Evolutionary conservation across 2,797 vertebrate species (phyloP).

Genomic region (Sebastes matsubarae): DNA sequence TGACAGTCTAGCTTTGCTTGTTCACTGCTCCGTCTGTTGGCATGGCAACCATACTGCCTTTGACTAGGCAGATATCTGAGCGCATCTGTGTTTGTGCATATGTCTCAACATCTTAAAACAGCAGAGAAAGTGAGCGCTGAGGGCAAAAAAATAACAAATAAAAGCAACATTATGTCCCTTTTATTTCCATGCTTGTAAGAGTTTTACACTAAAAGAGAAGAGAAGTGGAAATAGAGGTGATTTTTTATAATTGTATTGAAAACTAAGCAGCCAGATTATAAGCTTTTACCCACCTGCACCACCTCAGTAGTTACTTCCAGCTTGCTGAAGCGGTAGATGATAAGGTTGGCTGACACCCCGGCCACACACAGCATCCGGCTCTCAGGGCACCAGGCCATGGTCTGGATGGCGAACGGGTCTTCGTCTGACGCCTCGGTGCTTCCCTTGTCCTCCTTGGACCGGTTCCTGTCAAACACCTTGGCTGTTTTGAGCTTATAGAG

Average conservation of each 20-base stretch:
- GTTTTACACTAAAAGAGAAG: not conserved
- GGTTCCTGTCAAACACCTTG: slow-evolving; percentile 97
- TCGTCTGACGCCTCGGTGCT: slow-evolving; percentile 94
- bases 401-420: slow-evolving; percentile 97
- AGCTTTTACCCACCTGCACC: slow-evolving; percentile 86
- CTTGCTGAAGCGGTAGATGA: slow-evolving; percentile 97
- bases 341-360: slow-evolving; percentile 96
- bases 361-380: slow-evolving; percentile 95
- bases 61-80: slow-evolving; percentile 57
- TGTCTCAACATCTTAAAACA: slow-evolving; percentile 12
- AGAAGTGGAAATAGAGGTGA: not conserved
- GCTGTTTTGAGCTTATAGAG: slow-evolving; percentile 99
- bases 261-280: not conserved
- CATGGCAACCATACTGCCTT: slow-evolving; percentile 74
- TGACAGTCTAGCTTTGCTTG: slow-evolving; percentile 58
- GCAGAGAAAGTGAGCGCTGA: not conserved
- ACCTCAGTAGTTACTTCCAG: slow-evolving; percentile 95
- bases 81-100: not conserved
- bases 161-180: not conserved
- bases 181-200: not conserved
- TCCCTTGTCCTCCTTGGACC: slow-evolving; percentile 93
- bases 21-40: slow-evolving; percentile 70
- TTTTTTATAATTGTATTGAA: not conserved
- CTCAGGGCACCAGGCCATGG: slow-evolving; percentile 96
- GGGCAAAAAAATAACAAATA: not conserved